Conservation (phyloP, 2,888 invertebrate species). For the Parnassius orleans region DNA sequence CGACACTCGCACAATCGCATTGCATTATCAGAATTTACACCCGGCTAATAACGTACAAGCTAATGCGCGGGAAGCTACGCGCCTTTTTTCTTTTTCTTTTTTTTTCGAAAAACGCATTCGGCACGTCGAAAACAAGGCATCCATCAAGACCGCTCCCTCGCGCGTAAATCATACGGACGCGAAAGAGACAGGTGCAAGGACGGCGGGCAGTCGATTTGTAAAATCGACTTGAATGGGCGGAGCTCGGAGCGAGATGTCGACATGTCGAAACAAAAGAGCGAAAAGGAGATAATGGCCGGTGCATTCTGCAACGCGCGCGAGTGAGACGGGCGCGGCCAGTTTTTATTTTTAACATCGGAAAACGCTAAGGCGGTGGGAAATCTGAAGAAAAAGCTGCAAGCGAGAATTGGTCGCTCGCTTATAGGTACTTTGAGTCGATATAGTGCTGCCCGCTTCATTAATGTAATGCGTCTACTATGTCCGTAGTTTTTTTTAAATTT, state of each 20-base stretch:
- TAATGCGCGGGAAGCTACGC: conserved; percentile 43
- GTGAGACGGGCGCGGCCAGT: conserved; percentile 52
- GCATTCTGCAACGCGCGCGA: conserved; percentile 69
- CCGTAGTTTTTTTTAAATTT: background rate
- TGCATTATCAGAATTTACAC: conserved; percentile 72
- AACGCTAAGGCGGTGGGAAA: conserved; percentile 70
- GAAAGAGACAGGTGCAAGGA: conserved; percentile 78
- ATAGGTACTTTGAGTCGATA: conserved; percentile 31
- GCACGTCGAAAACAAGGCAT: conserved; percentile 75
- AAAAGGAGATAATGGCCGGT: conserved; percentile 72
- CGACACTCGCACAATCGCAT: conserved; percentile 66
- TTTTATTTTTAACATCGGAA: conserved; percentile 54
- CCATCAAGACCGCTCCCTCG: conserved; percentile 79
- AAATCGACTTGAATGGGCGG: conserved; percentile 72
- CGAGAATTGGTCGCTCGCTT: conserved; percentile 37
- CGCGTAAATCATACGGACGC: conserved; percentile 77
- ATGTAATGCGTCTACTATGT: conserved; percentile 32
- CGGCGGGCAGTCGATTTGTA: conserved; percentile 71
- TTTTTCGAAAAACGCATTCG: conserved; percentile 63
- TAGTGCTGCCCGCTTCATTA: conserved; percentile 29
- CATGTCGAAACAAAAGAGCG: conserved; percentile 75
- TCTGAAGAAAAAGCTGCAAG: conserved; percentile 65
- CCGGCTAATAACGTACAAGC: conserved; percentile 57
- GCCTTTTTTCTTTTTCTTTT: conserved; percentile 49
- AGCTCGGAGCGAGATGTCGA: conserved; percentile 73